Evolutionary conservation across 2,797 vertebrate genomes (phyloP).

Genomic region (Cynodonichthys magdalenae): DNA sequence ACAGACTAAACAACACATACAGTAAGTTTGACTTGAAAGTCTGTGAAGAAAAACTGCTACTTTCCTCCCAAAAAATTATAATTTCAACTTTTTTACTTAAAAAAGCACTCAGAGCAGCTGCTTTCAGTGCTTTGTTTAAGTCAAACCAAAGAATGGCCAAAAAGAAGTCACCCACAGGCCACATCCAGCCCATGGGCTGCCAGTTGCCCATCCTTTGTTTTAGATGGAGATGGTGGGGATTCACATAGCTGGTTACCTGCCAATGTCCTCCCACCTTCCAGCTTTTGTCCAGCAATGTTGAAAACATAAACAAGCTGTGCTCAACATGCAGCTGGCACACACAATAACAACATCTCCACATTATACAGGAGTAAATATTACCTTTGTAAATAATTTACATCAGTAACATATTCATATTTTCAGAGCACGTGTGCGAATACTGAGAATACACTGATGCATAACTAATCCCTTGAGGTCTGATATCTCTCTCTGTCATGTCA

Average conservation of each 20-base stretch:
- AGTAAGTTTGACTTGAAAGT: too few relatives aligned
- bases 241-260: conserved; percentile 60
- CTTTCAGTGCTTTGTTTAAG: too few relatives aligned
- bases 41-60: too few relatives aligned
- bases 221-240: conserved; percentile 10
- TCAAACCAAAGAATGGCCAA: too few relatives aligned
- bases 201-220: too few relatives aligned
- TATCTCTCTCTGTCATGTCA: conserved; percentile 3
- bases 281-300: conserved; percentile 7
- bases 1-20: too few relatives aligned
- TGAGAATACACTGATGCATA: not conserved
- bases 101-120: too few relatives aligned
- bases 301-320: conserved; percentile 2
- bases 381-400: conserved; percentile 5
- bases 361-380: not conserved
- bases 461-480: conserved; percentile 1
- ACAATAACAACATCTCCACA: not conserved
- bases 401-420: conserved; percentile 1
- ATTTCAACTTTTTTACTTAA: too few relatives aligned
- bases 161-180: too few relatives aligned
- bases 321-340: not conserved
- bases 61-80: too few relatives aligned
- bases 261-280: conserved; percentile 49
- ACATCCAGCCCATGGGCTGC: too few relatives aligned
- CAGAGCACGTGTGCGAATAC: not conserved